Evolutionary conservation across 1,140 invertebrate species (phyloP).

Genomic region (Tetramorium alpestre): DNA sequence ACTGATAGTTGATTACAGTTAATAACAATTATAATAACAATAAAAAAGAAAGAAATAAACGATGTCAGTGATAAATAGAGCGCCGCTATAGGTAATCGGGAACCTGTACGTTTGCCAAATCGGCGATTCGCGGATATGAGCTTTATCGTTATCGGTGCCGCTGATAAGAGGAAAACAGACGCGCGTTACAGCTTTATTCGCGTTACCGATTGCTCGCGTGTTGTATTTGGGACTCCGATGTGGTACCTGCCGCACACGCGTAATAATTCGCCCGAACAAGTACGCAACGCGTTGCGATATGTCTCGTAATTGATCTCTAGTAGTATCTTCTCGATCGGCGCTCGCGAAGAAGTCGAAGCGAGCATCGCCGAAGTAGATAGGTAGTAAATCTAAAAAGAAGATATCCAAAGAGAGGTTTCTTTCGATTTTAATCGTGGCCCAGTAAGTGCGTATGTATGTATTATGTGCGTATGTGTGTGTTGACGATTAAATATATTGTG

Average conservation of each 20-base stretch:
- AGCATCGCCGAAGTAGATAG: background rate
- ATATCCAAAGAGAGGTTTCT: background rate
- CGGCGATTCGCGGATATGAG: background rate
- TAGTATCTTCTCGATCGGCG: background rate
- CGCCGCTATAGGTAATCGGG: background rate
- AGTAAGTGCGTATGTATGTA: background rate
- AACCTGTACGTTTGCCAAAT: background rate
- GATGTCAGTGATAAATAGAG: background rate
- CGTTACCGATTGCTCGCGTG: conserved; percentile 8
- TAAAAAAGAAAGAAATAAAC: background rate
- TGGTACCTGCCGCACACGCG: background rate
- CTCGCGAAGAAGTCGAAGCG: background rate
- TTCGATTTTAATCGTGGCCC: background rate
- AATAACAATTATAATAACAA: background rate
- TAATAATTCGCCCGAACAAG: background rate
- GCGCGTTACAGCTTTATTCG: conserved; percentile 20
- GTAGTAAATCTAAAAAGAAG: background rate
- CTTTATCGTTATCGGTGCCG: conserved; percentile 60
- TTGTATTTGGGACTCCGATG: background rate
- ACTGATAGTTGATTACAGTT: background rate
- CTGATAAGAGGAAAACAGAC: conserved; percentile 33
- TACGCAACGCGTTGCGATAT: background rate
- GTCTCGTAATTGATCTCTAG: background rate
- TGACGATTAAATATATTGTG: background rate
- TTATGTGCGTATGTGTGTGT: background rate